Evolutionary conservation across 2,888 invertebrate genomes (phyloP), one percentile per base, ranked within the genome.

Genomic region (Biston stratarius): DNA sequence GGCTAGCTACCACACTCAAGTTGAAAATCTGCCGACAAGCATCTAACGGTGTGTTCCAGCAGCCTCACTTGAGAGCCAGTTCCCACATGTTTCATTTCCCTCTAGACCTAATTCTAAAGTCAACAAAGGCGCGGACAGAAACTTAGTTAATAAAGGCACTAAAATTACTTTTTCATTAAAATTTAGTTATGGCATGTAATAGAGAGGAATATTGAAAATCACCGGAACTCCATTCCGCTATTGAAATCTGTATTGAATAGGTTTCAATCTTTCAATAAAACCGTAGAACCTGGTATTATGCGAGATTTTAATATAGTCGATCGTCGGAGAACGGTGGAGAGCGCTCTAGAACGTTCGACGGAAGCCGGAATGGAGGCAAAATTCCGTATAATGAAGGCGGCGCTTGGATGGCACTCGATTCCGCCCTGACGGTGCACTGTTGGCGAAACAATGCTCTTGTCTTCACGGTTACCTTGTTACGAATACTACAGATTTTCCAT

Each of bases 381-480:
- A 75, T 77, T 75, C 78, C 77, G 78, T 75, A 81, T 83, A 84
- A 84, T 83, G 83, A 83, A 80, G 77, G 64, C 64, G 69, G 62
- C 69, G 24, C 11, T 36, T 85, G 80, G 78, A 90, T 84, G 85
- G 78, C 77, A 70, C 90, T 90, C 77, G 80, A 86, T 82, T 77
- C 78, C 73, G 72, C 56, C 61, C 57, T 61, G 66, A 80, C 75
- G 77, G 72, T 77, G 84, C 83, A 75, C 76, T 89, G 86, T 89
- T 88, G 88, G 85, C 80, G 82, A 86, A 87, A 90, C 89, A 90
- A 86, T 83, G 82, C 63, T 62, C 72, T 71, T 70, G 62, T 53
- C 58, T 67, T 53, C 62, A 38, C 51, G 61, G 62, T 59, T 61
- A 67, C 57, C 52, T 61, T 62, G 57, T 49, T 62, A 42, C 42